A percentile compares a stretch with the other conserved stretches of the same genome.
Conservation (phyloP, 35 echinoderm and acorn worm genomes). For the Apostichopus japonicus region DNA sequence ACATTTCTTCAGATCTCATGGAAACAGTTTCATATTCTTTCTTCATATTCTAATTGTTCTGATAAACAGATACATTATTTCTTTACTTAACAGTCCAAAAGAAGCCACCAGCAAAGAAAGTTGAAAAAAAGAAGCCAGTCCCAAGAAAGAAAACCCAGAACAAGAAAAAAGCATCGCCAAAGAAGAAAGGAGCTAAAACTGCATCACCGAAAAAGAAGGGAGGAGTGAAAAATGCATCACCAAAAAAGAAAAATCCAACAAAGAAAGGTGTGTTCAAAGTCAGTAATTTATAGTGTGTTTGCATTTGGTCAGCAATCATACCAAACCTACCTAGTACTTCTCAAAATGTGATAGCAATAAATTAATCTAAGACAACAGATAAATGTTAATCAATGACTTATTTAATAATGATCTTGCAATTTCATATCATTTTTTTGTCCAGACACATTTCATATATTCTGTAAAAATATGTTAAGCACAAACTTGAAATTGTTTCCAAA, state of each 20-base stretch:
- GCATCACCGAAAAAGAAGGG: slow-evolving; percentile 18
- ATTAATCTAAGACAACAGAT: no score
- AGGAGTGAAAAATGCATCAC: slow-evolving; percentile 15
- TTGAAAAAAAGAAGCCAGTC: neutral
- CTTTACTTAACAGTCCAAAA: neutral
- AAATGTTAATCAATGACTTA: neutral
- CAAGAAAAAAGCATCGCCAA: slow-evolving; percentile 24
- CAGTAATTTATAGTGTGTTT: no score
- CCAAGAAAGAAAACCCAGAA: slow-evolving; percentile 27
- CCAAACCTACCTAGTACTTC: no score
- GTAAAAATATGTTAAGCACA: neutral
- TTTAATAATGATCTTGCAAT: neutral
- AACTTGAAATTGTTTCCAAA: neutral
- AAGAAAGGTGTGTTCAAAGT: neutral
- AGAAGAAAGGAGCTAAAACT: slow-evolving; percentile 34
- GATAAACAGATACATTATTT: no score
- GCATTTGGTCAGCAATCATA: no score
- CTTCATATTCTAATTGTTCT: no score
- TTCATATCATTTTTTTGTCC: no score
- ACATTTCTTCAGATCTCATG: no score
- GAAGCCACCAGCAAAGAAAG: neutral
- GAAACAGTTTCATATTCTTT: no score
- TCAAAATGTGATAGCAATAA: no score
- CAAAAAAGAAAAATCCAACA: slow-evolving; percentile 21
- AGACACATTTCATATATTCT: no score